Evolutionary conservation across 2,797 vertebrate species (phyloP).

Genomic region (Enteromius argenteus): DNA sequence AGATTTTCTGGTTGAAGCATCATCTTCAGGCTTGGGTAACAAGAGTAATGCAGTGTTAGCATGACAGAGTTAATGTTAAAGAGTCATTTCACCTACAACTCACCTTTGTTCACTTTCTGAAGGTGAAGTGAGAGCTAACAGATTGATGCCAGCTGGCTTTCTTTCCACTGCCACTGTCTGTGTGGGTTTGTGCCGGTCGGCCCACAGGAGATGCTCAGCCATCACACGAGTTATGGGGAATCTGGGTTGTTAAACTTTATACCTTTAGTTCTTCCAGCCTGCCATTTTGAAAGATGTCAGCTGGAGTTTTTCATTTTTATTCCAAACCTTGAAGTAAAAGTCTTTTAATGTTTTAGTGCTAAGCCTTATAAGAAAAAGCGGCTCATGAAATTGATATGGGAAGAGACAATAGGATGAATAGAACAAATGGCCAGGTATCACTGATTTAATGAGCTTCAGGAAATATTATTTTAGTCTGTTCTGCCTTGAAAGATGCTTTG

Average conservation of each 20-base stretch:
- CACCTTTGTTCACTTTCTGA: background rate
- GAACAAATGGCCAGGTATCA: constrained; percentile 42
- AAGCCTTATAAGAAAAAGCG: constrained; percentile 19
- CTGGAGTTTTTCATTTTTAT: constrained; percentile 28
- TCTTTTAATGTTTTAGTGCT: constrained; percentile 27
- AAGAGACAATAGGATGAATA: constrained; percentile 26
- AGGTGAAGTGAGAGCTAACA: constrained; percentile 1
- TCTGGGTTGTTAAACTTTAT: constrained; percentile 34
- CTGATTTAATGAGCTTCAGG: constrained; percentile 12
- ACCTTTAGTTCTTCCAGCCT: constrained; percentile 18
- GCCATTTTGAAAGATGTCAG: constrained; percentile 30
- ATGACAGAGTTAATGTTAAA: background rate
- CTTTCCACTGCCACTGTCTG: background rate
- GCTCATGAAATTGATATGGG: constrained; percentile 26
- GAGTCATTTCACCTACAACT: background rate
- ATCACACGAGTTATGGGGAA: constrained; percentile 20
- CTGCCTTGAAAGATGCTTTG: background rate
- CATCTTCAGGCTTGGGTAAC: background rate
- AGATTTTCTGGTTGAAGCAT: background rate
- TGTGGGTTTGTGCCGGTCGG: background rate
- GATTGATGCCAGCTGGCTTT: constrained; percentile 3
- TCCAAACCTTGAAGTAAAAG: constrained; percentile 38
- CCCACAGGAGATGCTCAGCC: background rate
- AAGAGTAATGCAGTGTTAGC: background rate
- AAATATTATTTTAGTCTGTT: constrained; percentile 3